These are phyloP conservation scores for Deilephila elpenor DNA, from an alignment of 2,888 invertebrate species.

Conservation along the genomic window DNA sequence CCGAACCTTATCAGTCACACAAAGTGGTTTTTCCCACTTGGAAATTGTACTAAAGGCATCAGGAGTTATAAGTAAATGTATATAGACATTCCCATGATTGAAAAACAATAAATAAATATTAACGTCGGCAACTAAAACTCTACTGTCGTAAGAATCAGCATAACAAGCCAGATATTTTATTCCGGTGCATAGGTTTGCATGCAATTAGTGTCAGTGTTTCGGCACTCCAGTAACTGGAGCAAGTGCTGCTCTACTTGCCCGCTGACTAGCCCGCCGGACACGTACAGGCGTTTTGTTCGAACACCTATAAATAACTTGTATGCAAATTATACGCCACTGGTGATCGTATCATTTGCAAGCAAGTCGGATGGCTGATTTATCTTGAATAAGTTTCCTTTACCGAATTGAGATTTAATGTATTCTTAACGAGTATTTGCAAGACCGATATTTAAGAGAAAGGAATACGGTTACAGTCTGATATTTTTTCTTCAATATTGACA, in stretches of 20 bases:
- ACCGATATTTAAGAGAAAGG: no score
- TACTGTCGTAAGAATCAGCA: not conserved
- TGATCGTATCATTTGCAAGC: constrained; percentile 7
- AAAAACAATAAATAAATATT: no score
- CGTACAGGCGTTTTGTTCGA: constrained; percentile 43
- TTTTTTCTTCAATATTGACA: no score
- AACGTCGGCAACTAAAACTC: not conserved
- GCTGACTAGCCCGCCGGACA: constrained; percentile 35
- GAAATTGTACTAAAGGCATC: no score
- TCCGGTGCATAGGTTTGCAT: constrained; percentile 27
- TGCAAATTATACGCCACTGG: not conserved
- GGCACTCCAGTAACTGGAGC: constrained; percentile 44
- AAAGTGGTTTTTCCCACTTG: no score
- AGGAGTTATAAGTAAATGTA: no score
- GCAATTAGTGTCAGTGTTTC: constrained; percentile 46
- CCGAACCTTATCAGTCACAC: no score
- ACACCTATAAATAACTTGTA: constrained; percentile 36
- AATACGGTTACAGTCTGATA: no score
- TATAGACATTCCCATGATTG: no score
- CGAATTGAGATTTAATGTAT: not conserved
- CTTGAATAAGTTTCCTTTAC: not conserved
- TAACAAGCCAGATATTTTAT: not conserved
- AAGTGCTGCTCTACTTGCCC: constrained; percentile 41
- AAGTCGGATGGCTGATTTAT: not conserved
- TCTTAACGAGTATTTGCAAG: no score